Evolutionary conservation across 2,113 vertebrate species (phyloP).

Genomic region (Dicentrarchus labrax): DNA sequence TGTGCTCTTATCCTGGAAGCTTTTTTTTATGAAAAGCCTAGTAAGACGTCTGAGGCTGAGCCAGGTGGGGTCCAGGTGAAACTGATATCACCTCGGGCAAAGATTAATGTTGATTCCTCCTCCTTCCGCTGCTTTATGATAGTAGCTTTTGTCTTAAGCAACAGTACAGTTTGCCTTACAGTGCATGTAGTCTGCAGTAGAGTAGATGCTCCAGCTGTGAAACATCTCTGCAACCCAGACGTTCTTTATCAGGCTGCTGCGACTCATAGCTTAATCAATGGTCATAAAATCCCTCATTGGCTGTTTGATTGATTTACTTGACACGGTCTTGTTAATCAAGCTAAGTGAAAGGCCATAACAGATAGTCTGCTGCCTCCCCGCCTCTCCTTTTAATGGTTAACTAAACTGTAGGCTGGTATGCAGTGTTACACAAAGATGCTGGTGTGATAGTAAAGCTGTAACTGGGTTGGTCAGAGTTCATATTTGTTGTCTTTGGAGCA

Average conservation of each 20-base stretch:
- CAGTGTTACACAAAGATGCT: conserved; percentile 42
- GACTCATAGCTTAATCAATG: conserved; percentile 54
- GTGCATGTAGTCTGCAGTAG: conserved; percentile 4
- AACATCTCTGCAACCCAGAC: conserved; percentile 7
- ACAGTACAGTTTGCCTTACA: neutral
- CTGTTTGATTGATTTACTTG: conserved; percentile 67
- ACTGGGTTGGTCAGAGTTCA: conserved; percentile 58
- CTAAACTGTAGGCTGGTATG: conserved; percentile 33
- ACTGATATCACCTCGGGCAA: conserved; percentile 41
- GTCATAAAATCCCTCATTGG: conserved; percentile 72
- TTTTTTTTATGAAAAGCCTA: conserved; percentile 21
- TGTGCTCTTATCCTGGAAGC: conserved; percentile 36
- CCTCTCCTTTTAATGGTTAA: conserved; percentile 68
- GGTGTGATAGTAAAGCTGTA: conserved; percentile 39
- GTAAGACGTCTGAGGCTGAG: conserved; percentile 26
- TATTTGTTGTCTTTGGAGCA: conserved; percentile 56
- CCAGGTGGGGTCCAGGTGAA: conserved; percentile 56
- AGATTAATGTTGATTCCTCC: conserved; percentile 22
- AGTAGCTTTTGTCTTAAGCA: conserved; percentile 24
- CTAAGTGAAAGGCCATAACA: conserved; percentile 72
- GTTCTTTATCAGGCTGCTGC: conserved; percentile 37
- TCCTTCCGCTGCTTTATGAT: conserved; percentile 24
- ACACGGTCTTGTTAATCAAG: conserved; percentile 69
- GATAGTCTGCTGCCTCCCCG: conserved; percentile 17
- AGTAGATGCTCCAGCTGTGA: conserved; percentile 14